Conservation (phyloP, 2,113 vertebrate genomes). For the Hippocampus zosterae region DNA sequence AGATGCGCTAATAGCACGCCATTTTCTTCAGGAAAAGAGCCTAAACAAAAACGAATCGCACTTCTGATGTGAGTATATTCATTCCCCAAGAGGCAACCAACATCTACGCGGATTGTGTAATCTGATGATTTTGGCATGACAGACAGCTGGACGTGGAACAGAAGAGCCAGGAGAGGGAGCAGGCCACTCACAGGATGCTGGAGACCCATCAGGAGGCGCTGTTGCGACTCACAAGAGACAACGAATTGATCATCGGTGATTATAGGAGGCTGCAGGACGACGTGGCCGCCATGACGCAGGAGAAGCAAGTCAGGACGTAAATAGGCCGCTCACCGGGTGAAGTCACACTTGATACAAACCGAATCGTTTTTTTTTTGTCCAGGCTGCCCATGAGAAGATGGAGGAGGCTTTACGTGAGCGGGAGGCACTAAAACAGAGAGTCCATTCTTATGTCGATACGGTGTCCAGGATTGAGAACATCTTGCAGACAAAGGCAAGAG, state of each 20-base stretch:
- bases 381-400: slow-evolving; percentile 78
- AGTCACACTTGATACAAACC: neutral
- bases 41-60: slow-evolving; percentile 79
- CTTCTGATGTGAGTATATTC: neutral
- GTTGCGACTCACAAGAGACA: slow-evolving; percentile 68
- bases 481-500: slow-evolving; percentile 82
- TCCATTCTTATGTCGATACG: slow-evolving; percentile 91
- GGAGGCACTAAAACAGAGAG: slow-evolving; percentile 88
- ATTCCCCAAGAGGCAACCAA: neutral
- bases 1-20: neutral
- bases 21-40: slow-evolving; percentile 77
- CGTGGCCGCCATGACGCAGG: slow-evolving; percentile 86
- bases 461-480: slow-evolving; percentile 87
- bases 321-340: neutral
- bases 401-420: slow-evolving; percentile 83
- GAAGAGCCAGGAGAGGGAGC: slow-evolving; percentile 79
- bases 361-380: neutral
- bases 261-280: slow-evolving; percentile 90
- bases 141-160: slow-evolving; percentile 84
- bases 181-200: slow-evolving; percentile 78
- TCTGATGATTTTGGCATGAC: neutral
- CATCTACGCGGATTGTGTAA: neutral
- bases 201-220: slow-evolving; percentile 79
- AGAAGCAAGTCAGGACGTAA: slow-evolving; percentile 89
- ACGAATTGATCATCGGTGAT: slow-evolving; percentile 83